A percentile compares a stretch with the other conserved stretches of the same genome.
These are phyloP conservation scores for Tetramorium simillimum DNA, from an alignment of 1,140 invertebrate genomes.

Conservation along the genomic window DNA sequence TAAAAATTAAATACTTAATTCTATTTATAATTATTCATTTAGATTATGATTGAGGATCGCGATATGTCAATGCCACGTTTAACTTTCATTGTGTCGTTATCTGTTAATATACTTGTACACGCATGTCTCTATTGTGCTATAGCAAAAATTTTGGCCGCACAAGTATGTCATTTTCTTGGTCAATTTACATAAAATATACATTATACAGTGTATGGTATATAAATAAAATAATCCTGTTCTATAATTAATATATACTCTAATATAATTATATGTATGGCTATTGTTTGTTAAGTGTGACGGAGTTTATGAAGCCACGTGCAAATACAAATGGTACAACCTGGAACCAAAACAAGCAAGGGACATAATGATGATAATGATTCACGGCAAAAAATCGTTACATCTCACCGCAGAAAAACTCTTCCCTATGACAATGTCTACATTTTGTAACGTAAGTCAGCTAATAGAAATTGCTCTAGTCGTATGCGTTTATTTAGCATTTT, in stretches of 20 bases:
- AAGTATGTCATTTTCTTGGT: background rate
- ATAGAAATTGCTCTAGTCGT: too few species aligned
- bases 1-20: too few species aligned
- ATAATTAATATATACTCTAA: background rate
- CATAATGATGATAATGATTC: constrained; percentile 42
- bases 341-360: constrained; percentile 8
- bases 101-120: constrained; percentile 8
- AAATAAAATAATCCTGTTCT: background rate
- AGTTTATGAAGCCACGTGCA: constrained; percentile 5
- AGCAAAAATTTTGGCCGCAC: constrained; percentile 31
- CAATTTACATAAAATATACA: background rate
- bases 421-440: constrained; percentile 40
- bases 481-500: too few species aligned
- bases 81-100: background rate
- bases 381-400: constrained; percentile 4
- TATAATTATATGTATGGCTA: too few species aligned
- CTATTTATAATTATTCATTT: too few species aligned
- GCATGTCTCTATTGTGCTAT: constrained; percentile 30
- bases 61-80: background rate
- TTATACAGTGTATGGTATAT: background rate
- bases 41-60: too few species aligned
- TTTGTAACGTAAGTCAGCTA: constrained; percentile 10
- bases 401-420: constrained; percentile 56
- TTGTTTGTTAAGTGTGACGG: constrained; percentile 6
- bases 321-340: constrained; percentile 37